Percentiles rank a stretch among this genome's conserved stretches.
Conservation (phyloP, 2,888 invertebrate species). For the Spisula solida region DNA sequence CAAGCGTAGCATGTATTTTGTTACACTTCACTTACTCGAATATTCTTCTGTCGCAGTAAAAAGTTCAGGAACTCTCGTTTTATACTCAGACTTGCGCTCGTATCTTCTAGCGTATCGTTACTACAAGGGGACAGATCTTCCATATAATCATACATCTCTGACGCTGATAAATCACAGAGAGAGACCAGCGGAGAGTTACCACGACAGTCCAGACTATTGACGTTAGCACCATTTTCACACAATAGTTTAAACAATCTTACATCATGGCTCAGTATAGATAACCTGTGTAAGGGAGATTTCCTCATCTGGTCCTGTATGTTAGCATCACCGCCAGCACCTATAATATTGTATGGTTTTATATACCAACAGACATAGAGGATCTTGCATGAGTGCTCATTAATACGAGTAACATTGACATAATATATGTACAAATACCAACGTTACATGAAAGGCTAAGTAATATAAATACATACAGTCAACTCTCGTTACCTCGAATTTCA, state of each 20-base stretch:
- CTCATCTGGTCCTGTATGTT: constrained; percentile 79
- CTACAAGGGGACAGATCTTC: constrained; percentile 80
- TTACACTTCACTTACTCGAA: constrained; percentile 69
- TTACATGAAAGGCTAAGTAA: no score
- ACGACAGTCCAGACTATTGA: constrained; percentile 76
- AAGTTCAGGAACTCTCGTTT: constrained; percentile 78
- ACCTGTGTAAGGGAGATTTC: constrained; percentile 79
- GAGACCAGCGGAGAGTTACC: constrained; percentile 82
- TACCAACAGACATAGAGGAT: no score
- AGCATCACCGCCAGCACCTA: constrained; percentile 83
- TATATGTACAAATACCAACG: no score
- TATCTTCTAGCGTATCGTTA: constrained; percentile 77
- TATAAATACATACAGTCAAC: no score
- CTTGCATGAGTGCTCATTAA: no score
- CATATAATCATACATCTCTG: constrained; percentile 76
- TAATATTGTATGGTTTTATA: neutral
- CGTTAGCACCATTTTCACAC: constrained; percentile 81
- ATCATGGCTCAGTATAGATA: constrained; percentile 78
- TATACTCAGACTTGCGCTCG: constrained; percentile 73
- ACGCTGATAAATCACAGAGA: constrained; percentile 79
- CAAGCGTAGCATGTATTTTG: neutral
- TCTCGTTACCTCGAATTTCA: no score
- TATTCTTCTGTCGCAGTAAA: constrained; percentile 75
- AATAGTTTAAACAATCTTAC: constrained; percentile 77
- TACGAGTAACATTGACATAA: no score